phyloP scores from a whole-genome alignment of 1,140 invertebrate species.

The Asbolus verrucosus region DNA sequence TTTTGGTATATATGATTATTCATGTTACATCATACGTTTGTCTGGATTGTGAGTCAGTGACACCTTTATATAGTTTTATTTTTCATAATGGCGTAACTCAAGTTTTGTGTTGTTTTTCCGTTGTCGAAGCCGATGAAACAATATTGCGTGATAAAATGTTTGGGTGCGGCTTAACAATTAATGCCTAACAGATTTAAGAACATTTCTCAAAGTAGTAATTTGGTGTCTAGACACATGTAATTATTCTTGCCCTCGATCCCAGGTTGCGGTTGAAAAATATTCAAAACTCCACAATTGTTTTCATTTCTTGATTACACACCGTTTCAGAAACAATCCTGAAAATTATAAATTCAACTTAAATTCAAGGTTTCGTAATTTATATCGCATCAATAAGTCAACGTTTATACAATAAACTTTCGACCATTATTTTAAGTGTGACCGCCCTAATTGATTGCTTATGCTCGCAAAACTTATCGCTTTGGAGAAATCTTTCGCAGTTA shows the following conservation, averaged over 20 bases:
- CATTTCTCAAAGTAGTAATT: conserved; percentile 42
- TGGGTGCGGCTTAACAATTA: conserved; percentile 23
- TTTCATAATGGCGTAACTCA: neutral
- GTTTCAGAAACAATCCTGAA: neutral
- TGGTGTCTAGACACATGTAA: conserved; percentile 41
- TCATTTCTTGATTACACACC: conserved; percentile 16
- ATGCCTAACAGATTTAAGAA: conserved; percentile 43
- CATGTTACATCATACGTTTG: conserved; percentile 19
- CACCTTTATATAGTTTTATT: conserved; percentile 18
- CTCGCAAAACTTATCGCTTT: conserved; percentile 16
- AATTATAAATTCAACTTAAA: conserved; percentile 21
- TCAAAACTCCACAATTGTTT: conserved; percentile 19
- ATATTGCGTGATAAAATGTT: conserved; percentile 43
- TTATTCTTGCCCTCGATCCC: conserved; percentile 31
- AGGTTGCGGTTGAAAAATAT: conserved; percentile 21
- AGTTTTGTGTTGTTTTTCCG: neutral
- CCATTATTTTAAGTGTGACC: too few species aligned
- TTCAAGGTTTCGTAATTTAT: conserved; percentile 22
- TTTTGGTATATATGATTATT: neutral
- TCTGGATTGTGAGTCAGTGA: conserved; percentile 17
- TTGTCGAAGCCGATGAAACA: conserved; percentile 20
- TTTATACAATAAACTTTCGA: too few species aligned
- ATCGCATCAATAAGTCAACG: too few species aligned
- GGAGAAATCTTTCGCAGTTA: conserved; percentile 46
- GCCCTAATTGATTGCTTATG: conserved; percentile 6